Conservation (phyloP, 1,140 invertebrate species). For the Nilaparvata lugens region DNA sequence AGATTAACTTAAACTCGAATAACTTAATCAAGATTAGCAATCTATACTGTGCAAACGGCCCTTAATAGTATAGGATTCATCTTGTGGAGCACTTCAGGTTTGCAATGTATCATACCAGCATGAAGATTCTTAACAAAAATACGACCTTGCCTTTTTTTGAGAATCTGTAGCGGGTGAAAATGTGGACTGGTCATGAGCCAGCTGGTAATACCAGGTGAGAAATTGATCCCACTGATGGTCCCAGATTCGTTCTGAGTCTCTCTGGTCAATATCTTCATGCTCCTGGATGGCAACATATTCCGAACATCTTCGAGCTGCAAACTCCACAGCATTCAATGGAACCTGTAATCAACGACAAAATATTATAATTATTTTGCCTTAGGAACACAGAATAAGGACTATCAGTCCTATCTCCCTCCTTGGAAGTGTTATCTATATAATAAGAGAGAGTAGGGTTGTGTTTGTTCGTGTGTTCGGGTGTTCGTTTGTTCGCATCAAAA, state of each 20-base stretch:
- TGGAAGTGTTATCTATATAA: no score
- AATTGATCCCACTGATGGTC: constrained; percentile 82
- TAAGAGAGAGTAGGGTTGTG: no score
- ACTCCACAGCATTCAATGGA: constrained; percentile 62
- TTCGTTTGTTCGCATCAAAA: no score
- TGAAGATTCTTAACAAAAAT: no score
- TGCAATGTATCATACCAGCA: no score
- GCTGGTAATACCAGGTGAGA: constrained; percentile 60
- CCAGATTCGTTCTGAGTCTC: constrained; percentile 54
- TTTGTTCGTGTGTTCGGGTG: no score
- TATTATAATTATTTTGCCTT: not conserved
- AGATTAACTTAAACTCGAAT: no score
- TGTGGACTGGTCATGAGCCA: constrained; percentile 52
- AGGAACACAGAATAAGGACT: not conserved
- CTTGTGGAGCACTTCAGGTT: no score
- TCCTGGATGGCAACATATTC: constrained; percentile 64
- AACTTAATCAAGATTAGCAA: no score
- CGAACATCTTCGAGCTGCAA: constrained; percentile 63
- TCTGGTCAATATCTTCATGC: constrained; percentile 79
- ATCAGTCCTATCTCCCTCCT: not conserved
- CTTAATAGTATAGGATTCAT: no score
- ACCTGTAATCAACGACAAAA: constrained; percentile 23
- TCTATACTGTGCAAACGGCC: no score
- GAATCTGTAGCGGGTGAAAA: constrained; percentile 37
- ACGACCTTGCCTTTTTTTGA: constrained; percentile 26